Percentiles rank a stretch among this genome's conserved stretches.
Conservation (phyloP, 92 coral and sea anemone species). For the Bergia sp. region DNA sequence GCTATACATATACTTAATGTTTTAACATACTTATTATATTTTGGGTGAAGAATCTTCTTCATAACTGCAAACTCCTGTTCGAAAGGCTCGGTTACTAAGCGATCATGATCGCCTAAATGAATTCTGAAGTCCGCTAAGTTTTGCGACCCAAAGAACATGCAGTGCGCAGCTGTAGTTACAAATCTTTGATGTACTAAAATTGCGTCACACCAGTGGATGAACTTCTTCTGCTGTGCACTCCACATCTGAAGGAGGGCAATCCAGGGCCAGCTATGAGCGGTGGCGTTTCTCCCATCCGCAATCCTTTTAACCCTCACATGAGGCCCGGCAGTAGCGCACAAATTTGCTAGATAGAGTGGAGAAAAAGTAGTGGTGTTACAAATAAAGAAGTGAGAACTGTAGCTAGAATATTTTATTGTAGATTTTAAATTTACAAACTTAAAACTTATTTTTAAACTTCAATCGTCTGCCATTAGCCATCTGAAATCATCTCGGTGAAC, state of each 20-base stretch:
- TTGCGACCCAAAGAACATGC: slow-evolving; percentile 35
- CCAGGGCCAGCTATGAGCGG: slow-evolving; percentile 33
- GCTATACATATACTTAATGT: no score
- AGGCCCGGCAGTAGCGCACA: not conserved
- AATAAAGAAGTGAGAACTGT: no score
- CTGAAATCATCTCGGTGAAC: no score
- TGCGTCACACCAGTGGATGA: slow-evolving; percentile 29
- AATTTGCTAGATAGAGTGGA: not conserved
- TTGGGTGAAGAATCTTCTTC: slow-evolving; percentile 8
- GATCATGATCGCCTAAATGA: slow-evolving; percentile 25
- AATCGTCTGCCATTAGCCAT: no score
- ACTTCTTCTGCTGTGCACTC: not conserved
- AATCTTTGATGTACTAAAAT: not conserved
- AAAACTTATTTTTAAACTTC: no score
- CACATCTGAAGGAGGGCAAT: slow-evolving; percentile 1
- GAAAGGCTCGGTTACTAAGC: slow-evolving; percentile 26
- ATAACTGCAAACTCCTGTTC: slow-evolving; percentile 21
- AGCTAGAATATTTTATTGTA: no score
- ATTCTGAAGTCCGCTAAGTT: slow-evolving; percentile 31
- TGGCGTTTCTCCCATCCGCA: slow-evolving; percentile 6
- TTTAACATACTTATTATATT: slow-evolving; percentile 20
- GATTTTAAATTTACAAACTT: no score
- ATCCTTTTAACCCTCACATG: not conserved
- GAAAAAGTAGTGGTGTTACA: no score
- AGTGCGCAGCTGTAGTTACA: slow-evolving; percentile 31